These are phyloP conservation scores for Polyommatus icarus DNA, from an alignment of 2,888 invertebrate genomes.

Conservation along the genomic window DNA sequence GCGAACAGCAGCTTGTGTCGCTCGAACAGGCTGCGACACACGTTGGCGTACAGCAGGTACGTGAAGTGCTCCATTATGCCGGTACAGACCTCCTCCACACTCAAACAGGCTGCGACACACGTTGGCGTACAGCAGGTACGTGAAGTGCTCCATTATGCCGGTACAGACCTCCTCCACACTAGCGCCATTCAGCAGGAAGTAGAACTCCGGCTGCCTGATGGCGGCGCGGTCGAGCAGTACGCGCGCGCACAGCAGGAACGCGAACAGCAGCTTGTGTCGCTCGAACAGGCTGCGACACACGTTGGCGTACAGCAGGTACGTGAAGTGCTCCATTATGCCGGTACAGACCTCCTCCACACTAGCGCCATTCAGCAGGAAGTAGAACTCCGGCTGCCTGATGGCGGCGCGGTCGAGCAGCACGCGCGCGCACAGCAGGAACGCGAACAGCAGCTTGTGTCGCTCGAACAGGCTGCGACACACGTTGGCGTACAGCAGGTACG, in stretches of 20 bases:
- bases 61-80: constrained; percentile 91
- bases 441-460: constrained; percentile 92
- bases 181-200: constrained; percentile 88
- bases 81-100: too few species aligned
- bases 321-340: too few species aligned
- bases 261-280: constrained; percentile 92
- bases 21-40: constrained; percentile 94
- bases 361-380: constrained; percentile 88
- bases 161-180: constrained; percentile 66
- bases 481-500: constrained; percentile 90
- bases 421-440: constrained; percentile 86
- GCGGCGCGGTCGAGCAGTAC: constrained; percentile 82
- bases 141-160: too few species aligned
- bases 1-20: constrained; percentile 93
- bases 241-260: constrained; percentile 86
- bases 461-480: constrained; percentile 95
- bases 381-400: constrained; percentile 84
- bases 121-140: too few species aligned
- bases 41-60: constrained; percentile 90
- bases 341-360: constrained; percentile 66
- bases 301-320: too few species aligned
- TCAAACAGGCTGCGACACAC: too few species aligned
- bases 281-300: too few species aligned
- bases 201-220: constrained; percentile 84
- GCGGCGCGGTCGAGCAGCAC: constrained; percentile 82